Conservation (phyloP, 2,888 invertebrate genomes). For the Trichopoda pennipes region DNA sequence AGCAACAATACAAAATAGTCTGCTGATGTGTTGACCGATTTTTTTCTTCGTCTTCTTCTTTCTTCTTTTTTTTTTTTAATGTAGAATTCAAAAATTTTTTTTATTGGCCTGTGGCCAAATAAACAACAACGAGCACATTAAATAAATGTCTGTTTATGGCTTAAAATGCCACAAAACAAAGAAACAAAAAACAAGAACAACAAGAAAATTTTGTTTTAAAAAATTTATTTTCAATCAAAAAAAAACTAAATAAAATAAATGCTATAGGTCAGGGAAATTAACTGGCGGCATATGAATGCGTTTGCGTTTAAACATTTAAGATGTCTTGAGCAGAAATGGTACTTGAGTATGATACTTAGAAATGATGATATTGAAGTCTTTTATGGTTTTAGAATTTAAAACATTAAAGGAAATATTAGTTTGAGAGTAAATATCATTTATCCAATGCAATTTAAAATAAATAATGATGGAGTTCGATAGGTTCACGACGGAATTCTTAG, state of each 20-base stretch:
- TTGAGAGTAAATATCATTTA: no score
- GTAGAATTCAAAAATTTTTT: conserved; percentile 13
- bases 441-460: no score
- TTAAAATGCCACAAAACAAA: conserved; percentile 5
- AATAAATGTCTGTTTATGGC: conserved; percentile 52
- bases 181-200: conserved; percentile 1
- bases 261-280: conserved; percentile 29
- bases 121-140: conserved; percentile 27
- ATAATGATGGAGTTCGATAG: no score
- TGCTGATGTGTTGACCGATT: neutral
- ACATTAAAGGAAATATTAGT: no score
- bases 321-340: no score
- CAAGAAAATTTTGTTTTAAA: conserved; percentile 1
- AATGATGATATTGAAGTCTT: no score
- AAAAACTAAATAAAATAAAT: conserved; percentile 15
- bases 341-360: no score
- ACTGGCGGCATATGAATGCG: neutral
- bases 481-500: no score
- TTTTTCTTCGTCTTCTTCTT: neutral
- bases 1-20: conserved; percentile 8
- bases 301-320: no score
- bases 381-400: no score
- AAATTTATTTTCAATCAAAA: neutral
- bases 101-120: conserved; percentile 41
- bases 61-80: no score